Percentiles rank a stretch among this genome's conserved stretches.
These are phyloP conservation scores for Cataglyphis cursor DNA, from an alignment of 2,888 invertebrate species.

Conservation along the genomic window DNA sequence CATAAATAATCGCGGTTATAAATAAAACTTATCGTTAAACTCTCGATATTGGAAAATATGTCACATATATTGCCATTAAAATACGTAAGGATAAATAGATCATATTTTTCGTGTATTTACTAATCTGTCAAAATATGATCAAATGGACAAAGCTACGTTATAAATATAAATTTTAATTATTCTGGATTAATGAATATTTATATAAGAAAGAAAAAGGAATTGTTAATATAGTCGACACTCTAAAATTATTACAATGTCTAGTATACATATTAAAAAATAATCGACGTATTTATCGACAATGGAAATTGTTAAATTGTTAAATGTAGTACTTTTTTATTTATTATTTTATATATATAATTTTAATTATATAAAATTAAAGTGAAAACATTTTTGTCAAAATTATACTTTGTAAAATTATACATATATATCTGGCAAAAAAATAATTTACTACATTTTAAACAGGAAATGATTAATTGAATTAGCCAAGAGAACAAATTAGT, in stretches of 20 bases:
- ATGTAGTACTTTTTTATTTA: not conserved
- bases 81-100: slow-evolving; percentile 33
- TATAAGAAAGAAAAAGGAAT: not conserved
- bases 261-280: slow-evolving; percentile 3
- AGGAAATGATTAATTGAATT: not conserved
- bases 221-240: slow-evolving; percentile 14
- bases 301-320: not conserved
- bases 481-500: not conserved
- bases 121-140: slow-evolving; percentile 50
- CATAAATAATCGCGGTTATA: slow-evolving; percentile 53
- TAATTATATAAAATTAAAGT: not conserved
- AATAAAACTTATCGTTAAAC: slow-evolving; percentile 24
- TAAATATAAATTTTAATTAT: slow-evolving; percentile 46
- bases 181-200: slow-evolving; percentile 38
- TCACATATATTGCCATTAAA: slow-evolving; percentile 27
- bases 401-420: not conserved
- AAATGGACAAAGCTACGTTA: slow-evolving; percentile 46
- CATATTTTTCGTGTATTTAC: slow-evolving; percentile 40
- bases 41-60: slow-evolving; percentile 51
- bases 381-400: not conserved
- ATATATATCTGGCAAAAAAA: not conserved
- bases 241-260: not conserved
- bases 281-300: no score
- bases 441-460: not conserved
- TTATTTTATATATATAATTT: not conserved